phyloP scores from a whole-genome alignment of 2,888 invertebrate genomes.

The Galeopsomyia nigrocyanea region DNA sequence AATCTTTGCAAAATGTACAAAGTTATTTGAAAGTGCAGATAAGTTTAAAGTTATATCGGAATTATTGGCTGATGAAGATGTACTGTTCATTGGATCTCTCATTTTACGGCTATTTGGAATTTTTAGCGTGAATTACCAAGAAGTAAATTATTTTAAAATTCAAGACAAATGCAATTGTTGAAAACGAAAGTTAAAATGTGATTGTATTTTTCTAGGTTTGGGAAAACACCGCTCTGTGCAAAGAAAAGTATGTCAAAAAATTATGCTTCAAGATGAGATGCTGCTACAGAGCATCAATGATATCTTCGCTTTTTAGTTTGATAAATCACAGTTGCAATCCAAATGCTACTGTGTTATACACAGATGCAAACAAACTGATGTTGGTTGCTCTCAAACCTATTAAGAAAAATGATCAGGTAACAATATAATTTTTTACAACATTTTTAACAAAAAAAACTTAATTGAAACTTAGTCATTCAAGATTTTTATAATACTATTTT shows the following conservation, averaged over 20 bases:
- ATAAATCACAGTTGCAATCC: conserved; percentile 91
- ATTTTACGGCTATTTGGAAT: conserved; percentile 69
- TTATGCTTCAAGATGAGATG: background rate
- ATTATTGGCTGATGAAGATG: conserved; percentile 58
- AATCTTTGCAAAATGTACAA: conserved; percentile 73
- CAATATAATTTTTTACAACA: conserved; percentile 1
- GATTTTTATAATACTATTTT: too few relatives aligned
- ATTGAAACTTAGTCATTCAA: too few relatives aligned
- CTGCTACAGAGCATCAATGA: background rate
- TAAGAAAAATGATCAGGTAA: conserved; percentile 75
- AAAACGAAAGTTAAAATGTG: background rate
- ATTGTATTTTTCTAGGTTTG: conserved; percentile 66
- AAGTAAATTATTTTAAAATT: background rate
- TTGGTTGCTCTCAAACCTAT: conserved; percentile 77
- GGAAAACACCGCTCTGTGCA: background rate
- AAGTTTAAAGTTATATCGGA: conserved; percentile 57
- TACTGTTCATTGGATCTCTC: conserved; percentile 74
- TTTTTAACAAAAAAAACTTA: too few relatives aligned
- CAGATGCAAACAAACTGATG: conserved; percentile 67
- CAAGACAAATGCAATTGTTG: background rate
- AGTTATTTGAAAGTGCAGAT: conserved; percentile 69
- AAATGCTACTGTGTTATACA: conserved; percentile 78
- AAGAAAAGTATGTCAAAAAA: conserved; percentile 57
- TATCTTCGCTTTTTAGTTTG: conserved; percentile 82
- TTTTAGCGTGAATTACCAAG: background rate